Evolutionary conservation across 2,797 vertebrate species (phyloP), one percentile per base, ranked within the genome.

Genomic region (Halcyon leucocephala): DNA sequence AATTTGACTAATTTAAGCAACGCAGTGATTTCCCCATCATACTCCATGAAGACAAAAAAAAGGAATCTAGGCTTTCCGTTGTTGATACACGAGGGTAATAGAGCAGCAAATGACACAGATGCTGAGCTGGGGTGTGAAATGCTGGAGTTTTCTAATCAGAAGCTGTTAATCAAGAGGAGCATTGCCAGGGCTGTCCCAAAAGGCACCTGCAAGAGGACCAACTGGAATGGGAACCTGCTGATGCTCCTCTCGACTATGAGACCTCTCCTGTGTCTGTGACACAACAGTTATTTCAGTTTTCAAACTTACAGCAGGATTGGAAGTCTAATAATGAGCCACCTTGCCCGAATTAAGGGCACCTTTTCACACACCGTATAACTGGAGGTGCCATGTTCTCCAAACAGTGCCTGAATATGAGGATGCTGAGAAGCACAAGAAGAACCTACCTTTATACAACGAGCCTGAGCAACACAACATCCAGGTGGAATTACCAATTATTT

Each of bases 391-490:
- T 10, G 14, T 80, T 70, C 67, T 67, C 33, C 82, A 77, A 86
- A 20, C 10, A 21, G 14, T 1, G 7, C 42, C 35, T 8, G 7
- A 72, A 76, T 14, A 48, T 1, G 3, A 52, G 35, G 0, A 0
- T 17, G 8, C 10, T 35, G 12, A 89, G 31, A 2, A 44, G 3
- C 31, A 26, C 2, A 7, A 90, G 11, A 7, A 90, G 79, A 84
- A 35, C 9, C 17, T 51, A 25, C 7, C 16, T 52, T 80, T 42
- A 64, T 52, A 44, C 35, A 70, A n/a, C 5, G 6, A 70, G 42
- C 8, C 14, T 67, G 28, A 81, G 29, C 8, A 80, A 77, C 89
- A 17, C 19, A 92, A 55, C 14, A 67, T 33, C 35, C 49, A 55
- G 28, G 42, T 7, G 52, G 71, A 12, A 57, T 46, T 44, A 18